These are phyloP conservation scores for Noctuana brunneofusca DNA, from an alignment of 2,888 invertebrate genomes.

Conservation along the genomic window DNA sequence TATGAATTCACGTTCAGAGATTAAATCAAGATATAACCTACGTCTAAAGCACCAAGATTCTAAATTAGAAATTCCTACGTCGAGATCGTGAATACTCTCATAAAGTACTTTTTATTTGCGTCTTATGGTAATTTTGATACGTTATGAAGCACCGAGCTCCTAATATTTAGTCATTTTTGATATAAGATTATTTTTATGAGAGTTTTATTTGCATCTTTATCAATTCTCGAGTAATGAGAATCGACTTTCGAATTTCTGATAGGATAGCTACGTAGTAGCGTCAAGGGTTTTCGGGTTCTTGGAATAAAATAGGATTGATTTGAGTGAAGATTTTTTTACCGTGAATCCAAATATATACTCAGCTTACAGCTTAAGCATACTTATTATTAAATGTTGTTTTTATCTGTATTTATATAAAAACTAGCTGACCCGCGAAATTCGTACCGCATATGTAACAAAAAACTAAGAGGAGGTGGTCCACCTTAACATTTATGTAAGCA, in stretches of 20 bases:
- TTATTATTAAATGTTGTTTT: too few species aligned
- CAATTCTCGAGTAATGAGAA: conserved; percentile 6
- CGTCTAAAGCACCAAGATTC: conserved; percentile 8
- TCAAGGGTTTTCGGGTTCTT: background rate
- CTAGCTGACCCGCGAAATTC: too few species aligned
- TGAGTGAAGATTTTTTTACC: too few species aligned
- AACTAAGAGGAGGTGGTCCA: too few species aligned
- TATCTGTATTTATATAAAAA: too few species aligned
- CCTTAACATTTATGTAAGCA: too few species aligned
- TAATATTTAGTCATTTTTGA: conserved; percentile 17
- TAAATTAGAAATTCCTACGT: conserved; percentile 25
- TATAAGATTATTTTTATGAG: conserved; percentile 17
- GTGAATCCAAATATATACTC: too few species aligned
- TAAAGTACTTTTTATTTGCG: conserved; percentile 28
- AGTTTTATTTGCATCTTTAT: conserved; percentile 22
- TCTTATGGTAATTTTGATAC: conserved; percentile 30
- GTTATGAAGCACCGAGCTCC: conserved; percentile 18
- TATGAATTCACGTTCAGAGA: conserved; percentile 21
- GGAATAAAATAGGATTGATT: background rate
- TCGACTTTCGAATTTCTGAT: conserved; percentile 19
- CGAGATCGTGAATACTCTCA: conserved; percentile 25
- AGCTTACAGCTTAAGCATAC: too few species aligned
- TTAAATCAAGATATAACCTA: conserved; percentile 20
- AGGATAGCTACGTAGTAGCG: background rate
- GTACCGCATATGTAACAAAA: too few species aligned